Evolutionary conservation across 1,140 invertebrate genomes (phyloP), one percentile per base, ranked within the genome.

Genomic region (Streblospio benedicti): DNA sequence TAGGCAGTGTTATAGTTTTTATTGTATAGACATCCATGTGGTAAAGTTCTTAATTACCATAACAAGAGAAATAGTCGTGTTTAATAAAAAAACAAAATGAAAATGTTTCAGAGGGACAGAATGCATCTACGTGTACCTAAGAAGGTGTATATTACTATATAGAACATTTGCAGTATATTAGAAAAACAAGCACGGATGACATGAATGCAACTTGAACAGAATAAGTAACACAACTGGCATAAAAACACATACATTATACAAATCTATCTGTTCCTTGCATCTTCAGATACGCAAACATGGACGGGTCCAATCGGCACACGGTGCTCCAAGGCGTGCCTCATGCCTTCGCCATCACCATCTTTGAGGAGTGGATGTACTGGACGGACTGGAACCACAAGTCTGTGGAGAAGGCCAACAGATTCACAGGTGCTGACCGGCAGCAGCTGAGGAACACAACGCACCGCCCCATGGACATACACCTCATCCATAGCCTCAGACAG

Each of bases 331-430:
- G 84, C 63, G 94, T 93, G 0, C 95, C 97, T 57, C 94, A 95
- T 83, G 91, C 93, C 3, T 97, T 96, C 74, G 91, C 93, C 0
- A 93, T 98, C 14, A 93, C 93, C 0, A 87, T 97, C 0, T 90
- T 87, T 76, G 83, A 88, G 32, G 86, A 92, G 70, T 95, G 90
- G 71, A 95, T 99, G 62, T 99, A 97, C 75, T 97, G 96, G 93
- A 97, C 94, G 0, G 96, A 99, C 77, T 83, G 97, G 45, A 94
- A 96, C 73, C 77, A 96, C 1, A 64, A 79, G 30, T 93, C 93
- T 6, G 91, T 99, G 0, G 98, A 97, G 71, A 80, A 93, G 60
- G 94, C 95, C 0, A 93, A 98, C 70, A 98, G 97, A 76, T 91
- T 94, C 65, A 97, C 94, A 0, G 95, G 96, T 3, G 89, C 87